Conservation (phyloP, 1,140 invertebrate species). For the Ephestia elutella region DNA sequence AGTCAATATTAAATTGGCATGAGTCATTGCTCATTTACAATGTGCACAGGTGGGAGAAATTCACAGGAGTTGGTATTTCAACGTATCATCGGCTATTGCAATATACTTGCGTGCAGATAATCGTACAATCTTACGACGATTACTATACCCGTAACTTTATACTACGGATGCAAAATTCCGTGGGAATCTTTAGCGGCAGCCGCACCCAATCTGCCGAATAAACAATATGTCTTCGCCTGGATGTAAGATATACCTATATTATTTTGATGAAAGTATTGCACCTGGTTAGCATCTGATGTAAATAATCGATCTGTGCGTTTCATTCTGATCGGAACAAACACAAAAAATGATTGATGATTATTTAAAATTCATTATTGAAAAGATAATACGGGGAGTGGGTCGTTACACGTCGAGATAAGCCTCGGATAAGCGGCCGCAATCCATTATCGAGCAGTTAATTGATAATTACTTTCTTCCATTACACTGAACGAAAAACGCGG, state of each 20-base stretch:
- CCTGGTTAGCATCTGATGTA: neutral
- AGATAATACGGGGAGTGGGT: slow-evolving; percentile 42
- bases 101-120: slow-evolving; percentile 4
- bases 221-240: slow-evolving; percentile 9
- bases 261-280: neutral
- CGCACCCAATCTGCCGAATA: slow-evolving; percentile 15
- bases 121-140: slow-evolving; percentile 1
- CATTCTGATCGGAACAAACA: neutral
- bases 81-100: neutral
- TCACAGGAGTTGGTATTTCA: neutral
- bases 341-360: slow-evolving; percentile 40
- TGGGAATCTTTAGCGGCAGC: slow-evolving; percentile 7
- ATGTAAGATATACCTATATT: neutral
- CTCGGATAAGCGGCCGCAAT: slow-evolving; percentile 61
- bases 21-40: neutral
- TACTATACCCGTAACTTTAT: slow-evolving; percentile 4
- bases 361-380: slow-evolving; percentile 50
- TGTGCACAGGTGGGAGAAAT: neutral
- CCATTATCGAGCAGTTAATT: slow-evolving; percentile 71
- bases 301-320: neutral
- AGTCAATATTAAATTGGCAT: neutral
- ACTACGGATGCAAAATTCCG: neutral
- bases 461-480: slow-evolving; percentile 73
- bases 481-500: slow-evolving; percentile 65
- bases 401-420: slow-evolving; percentile 59